Evolutionary conservation across 2,113 vertebrate genomes (phyloP), one percentile per base, ranked within the genome.

Genomic region (Syngnathus floridae): DNA sequence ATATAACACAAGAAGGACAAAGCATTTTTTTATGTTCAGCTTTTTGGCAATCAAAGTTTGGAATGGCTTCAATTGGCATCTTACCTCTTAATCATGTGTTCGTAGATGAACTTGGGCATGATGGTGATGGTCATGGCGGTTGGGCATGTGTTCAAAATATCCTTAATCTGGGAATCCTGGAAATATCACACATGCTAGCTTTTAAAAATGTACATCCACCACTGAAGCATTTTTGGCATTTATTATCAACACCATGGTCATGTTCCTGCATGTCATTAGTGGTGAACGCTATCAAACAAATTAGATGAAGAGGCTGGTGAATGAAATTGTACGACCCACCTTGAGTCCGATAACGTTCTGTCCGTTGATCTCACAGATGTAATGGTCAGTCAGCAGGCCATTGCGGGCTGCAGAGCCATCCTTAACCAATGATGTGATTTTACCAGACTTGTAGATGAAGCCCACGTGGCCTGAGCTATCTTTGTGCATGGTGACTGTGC

Each of bases 71-170:
- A 55, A 36, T 11, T 19, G n/a, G 5, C 48, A 36, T 40, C 91
- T 86, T 82, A 98, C 97, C 91, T 92, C 85, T 95, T 98, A 69
- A 97, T 86, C 93, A 99, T 98, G 88, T 98, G 95, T 38, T 97
- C 94, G 0, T 93, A 99, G 91, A 98, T 92, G 64, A 97, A 88
- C 0, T 89, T 88, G 36, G 97, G 96, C 86, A 98, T 95, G 82
- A 98, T 87, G 65, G 97, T 97, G 86, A 99, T 88, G 1, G 96
- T 99, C 86, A 98, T 87, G 56, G 92, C 64, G 0, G 83, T 89
- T 0, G 94, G 92, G 0, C 93, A 91, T 0, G 85, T 81, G 31
- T 70, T 88, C 87, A 99, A 85, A 70, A 98, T 93, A 69, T 97
- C 92, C 1, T 60, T 92, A 63, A 97, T 87, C 79, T 94, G 88